Conservation (phyloP, 2,888 invertebrate species). For the Polyommatus iphigenia region DNA sequence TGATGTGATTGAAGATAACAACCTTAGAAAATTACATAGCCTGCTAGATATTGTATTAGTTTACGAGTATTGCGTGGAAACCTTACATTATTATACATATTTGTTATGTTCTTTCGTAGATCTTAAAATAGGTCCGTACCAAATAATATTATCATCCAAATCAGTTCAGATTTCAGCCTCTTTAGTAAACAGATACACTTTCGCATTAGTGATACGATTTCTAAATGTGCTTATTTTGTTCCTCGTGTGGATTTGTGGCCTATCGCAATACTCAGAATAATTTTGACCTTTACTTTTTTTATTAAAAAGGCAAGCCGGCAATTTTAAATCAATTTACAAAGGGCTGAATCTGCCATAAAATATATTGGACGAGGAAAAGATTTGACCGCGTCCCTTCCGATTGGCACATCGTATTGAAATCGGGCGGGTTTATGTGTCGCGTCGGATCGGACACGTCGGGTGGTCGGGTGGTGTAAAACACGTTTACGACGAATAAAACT, state of each 20-base stretch:
- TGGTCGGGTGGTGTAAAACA: constrained; percentile 67
- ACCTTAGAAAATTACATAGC: background rate
- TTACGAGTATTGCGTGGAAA: too few relatives aligned
- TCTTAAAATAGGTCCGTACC: too few relatives aligned
- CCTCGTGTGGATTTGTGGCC: too few relatives aligned
- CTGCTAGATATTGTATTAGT: background rate
- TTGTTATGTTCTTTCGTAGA: too few relatives aligned
- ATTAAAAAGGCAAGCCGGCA: background rate
- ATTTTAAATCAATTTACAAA: constrained; percentile 17
- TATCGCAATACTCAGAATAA: background rate
- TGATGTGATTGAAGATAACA: background rate
- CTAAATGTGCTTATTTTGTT: too few relatives aligned
- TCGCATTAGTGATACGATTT: too few relatives aligned
- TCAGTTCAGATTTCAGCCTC: too few relatives aligned
- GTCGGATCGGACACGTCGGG: constrained; percentile 57
- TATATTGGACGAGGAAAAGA: background rate
- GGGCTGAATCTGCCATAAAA: background rate
- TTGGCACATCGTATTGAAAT: constrained; percentile 45
- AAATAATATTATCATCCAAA: too few relatives aligned
- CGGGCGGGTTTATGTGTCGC: constrained; percentile 57
- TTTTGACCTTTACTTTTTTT: background rate
- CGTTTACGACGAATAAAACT: constrained; percentile 71
- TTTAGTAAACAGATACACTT: too few relatives aligned
- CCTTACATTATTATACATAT: too few relatives aligned
- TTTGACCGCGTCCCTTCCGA: background rate